These are phyloP conservation scores for Cryptomyrus ogoouensis DNA, from an alignment of 2,113 vertebrate genomes.

Conservation along the genomic window DNA sequence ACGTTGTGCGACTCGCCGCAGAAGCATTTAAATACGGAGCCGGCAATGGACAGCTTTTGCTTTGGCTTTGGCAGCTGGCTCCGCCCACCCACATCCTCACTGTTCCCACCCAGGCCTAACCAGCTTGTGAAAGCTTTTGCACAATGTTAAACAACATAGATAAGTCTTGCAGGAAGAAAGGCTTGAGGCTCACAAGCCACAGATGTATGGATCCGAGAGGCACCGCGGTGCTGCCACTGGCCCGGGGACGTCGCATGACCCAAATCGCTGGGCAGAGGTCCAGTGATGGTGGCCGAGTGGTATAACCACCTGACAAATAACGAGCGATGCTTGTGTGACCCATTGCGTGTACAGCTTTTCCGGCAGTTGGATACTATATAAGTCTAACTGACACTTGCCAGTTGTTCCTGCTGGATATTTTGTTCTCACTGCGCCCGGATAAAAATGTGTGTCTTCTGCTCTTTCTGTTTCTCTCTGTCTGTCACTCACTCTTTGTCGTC, in stretches of 20 bases:
- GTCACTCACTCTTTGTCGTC: constrained; percentile 13
- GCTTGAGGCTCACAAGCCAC: neutral
- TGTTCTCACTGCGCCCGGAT: neutral
- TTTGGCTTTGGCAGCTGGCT: neutral
- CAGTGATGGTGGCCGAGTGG: neutral
- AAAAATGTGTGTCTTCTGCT: constrained; percentile 11
- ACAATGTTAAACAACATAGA: neutral
- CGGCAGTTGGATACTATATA: constrained; percentile 23
- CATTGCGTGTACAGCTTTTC: neutral
- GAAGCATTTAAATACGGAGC: neutral
- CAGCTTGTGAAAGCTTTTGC: neutral
- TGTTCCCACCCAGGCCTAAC: too few relatives aligned
- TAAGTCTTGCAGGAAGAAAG: neutral
- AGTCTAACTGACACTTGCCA: neutral
- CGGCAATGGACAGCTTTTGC: neutral
- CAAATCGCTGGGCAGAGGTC: neutral
- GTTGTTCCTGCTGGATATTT: neutral
- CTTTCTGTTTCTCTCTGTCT: neutral
- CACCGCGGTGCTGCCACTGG: neutral
- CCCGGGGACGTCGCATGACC: neutral
- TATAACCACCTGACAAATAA: neutral
- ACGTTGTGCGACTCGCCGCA: neutral
- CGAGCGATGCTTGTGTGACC: neutral
- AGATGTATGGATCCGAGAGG: neutral
- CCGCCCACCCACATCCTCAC: neutral